Base-by-base conservation (phyloP, 2,797 vertebrate genomes). In the Rhinophrynus dorsalis region DNA sequence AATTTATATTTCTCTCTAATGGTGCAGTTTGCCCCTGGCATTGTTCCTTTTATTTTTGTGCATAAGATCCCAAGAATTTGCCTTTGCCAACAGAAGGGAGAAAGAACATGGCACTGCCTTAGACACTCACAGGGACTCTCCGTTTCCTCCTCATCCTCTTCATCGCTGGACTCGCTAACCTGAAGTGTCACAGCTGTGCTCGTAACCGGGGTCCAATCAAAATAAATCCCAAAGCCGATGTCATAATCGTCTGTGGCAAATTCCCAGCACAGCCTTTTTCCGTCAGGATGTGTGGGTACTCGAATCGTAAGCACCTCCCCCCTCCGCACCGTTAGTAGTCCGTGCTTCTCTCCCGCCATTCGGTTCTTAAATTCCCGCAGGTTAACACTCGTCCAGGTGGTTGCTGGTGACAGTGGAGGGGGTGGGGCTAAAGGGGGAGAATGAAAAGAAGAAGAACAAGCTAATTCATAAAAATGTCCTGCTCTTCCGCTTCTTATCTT, bases 131-230 rank as follows among this genome's bases (percentile, higher is more conserved):
- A 72, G 9, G 69, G 70, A 96, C 96, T 96, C 92, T 96, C 95
- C 1, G 85, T 79, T 68, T 85, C 88, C 1, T 91, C 85, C 76
- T 98, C 97, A 1, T 99, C 97, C 75, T 99, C 97, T 1, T 98
- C 97, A 61, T 98, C 97, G 27, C 97, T 99, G 48, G 96, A 98
- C 77, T 99, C 97, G 26, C 96, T 99, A 87, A 99, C 90, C 74
- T 98, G 97, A 74, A 99, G 95, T 0, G 96, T 99, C 83, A 99
- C 96, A 38, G 93, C 89, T 44, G 93, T 93, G 83, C 84, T 95
- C 6, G 95, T 98, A 73, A 98, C 93, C 0, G 95, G 89, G 35
- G 90, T 94, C 94, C 96, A 98, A 82, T 99, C 97, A 82, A 99
- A 99, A 83, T 97, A 98, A 70, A 99, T 88, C 52, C 97, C 97